Evolutionary conservation across 2,113 vertebrate genomes (phyloP), one percentile per base, ranked within the genome.

Genomic region (Miniopterus natalensis): DNA sequence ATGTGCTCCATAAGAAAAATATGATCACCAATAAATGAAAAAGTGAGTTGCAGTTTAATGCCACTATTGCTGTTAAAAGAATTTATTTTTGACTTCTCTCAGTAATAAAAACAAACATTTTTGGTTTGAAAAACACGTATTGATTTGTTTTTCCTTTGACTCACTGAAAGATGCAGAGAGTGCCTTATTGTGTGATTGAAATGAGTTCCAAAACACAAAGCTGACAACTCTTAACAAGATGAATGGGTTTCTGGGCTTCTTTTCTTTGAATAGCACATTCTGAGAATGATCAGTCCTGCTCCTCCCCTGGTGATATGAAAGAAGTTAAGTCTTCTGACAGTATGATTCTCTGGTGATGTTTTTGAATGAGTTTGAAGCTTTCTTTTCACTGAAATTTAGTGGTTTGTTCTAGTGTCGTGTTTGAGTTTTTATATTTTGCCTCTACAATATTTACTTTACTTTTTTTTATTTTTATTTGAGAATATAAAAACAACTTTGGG

Each of bases 141-240:
- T 92, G 84, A 66, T 92, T 97, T 84, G 42, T 14, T 95, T 88
- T 91, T 92, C 14, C 18, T 94, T 93, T 95, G 49, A 90, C 31
- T 81, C 49, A 79, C 57, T 71, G 55, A 75, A 31, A 88, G 3
- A 45, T 73, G 18, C 23, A 92, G 47, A 92, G 89, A 90, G 14
- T 66, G 2, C 9, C n/a, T 84, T 61, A 81, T 90, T 47, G 3
- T 77, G n/a, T 70, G 14, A 70, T n/a, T 92, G 70, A 95, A 97
- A 94, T 94, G 75, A 47, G 23, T 42, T 85, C 78, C 88, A 81
- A 88, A 88, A 87, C 12, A 85, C 23, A 61, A 92, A 83, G 27
- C 57, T 90, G 85, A 78, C 59, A 92, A 20, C 13, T 88, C 45
- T 92, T 65, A 84, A 83, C 29, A 87, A 75, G 45, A 93, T 68